phyloP scores from a whole-genome alignment of 23 tunicate species.

The Ciona savignyi region DNA sequence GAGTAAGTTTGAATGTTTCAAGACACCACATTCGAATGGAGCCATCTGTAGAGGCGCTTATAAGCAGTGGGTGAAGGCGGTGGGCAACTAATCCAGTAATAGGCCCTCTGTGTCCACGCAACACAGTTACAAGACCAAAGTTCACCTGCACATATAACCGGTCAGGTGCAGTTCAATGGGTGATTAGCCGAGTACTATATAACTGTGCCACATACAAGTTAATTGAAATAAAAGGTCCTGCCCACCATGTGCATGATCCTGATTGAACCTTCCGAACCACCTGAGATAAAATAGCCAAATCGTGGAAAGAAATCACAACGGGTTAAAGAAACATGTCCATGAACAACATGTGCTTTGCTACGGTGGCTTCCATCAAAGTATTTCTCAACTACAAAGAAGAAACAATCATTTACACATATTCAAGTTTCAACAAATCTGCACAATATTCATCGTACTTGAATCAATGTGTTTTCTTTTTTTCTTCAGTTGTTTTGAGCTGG shows the following conservation, averaged over 20 bases:
- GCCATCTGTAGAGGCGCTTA: slow-evolving; percentile 52
- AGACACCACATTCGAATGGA: slow-evolving; percentile 71
- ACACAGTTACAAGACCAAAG: slow-evolving; percentile 31
- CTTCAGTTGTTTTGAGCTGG: background rate
- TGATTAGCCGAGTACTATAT: too few relatives aligned
- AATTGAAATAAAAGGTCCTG: background rate
- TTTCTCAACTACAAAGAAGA: background rate
- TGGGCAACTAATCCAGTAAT: slow-evolving; percentile 55
- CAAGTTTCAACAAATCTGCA: too few relatives aligned
- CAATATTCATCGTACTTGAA: too few relatives aligned
- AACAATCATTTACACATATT: too few relatives aligned
- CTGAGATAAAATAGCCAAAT: slow-evolving; percentile 54
- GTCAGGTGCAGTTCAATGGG: too few relatives aligned
- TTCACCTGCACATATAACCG: slow-evolving; percentile 51
- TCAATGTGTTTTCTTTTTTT: too few relatives aligned
- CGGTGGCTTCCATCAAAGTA: background rate
- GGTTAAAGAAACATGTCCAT: slow-evolving; percentile 61
- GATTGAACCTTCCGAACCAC: slow-evolving; percentile 72
- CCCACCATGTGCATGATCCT: slow-evolving; percentile 53
- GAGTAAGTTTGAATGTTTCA: slow-evolving; percentile 53
- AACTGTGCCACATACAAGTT: background rate
- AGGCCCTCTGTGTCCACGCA: slow-evolving; percentile 46
- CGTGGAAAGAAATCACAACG: slow-evolving; percentile 38
- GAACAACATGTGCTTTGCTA: slow-evolving; percentile 9
- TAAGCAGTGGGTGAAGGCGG: slow-evolving; percentile 27